A percentile compares a stretch with the other conserved stretches of the same genome.
phyloP scores from a whole-genome alignment of 2,113 vertebrate species.

The Motacilla alba region DNA sequence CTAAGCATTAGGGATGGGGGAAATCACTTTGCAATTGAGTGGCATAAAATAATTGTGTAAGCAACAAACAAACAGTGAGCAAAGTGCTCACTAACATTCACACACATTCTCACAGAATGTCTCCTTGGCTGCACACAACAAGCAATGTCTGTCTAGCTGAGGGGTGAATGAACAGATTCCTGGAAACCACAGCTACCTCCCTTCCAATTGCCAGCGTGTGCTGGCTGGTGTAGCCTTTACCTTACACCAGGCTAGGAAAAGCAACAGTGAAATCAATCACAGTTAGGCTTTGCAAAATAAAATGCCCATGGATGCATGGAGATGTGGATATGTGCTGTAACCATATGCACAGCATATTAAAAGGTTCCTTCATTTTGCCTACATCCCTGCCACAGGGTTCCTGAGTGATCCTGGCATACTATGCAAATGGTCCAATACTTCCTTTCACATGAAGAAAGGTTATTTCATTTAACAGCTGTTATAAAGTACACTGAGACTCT shows the following conservation, averaged over 20 bases:
- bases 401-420: not conserved
- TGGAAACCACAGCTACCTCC: not conserved
- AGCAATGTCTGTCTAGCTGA: not conserved
- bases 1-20: not conserved
- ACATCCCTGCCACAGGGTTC: not conserved
- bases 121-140: not conserved
- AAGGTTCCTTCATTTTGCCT: not conserved
- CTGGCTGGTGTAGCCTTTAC: not conserved
- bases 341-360: rapidly evolving
- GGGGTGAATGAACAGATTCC: not conserved
- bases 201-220: rapidly evolving
- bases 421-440: not conserved
- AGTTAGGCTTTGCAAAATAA: not conserved
- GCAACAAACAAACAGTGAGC: not conserved
- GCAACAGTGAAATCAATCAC: not conserved
- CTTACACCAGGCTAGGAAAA: not conserved
- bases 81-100: not conserved
- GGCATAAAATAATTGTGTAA: not conserved
- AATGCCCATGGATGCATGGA: not conserved
- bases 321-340: not conserved
- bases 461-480: not conserved
- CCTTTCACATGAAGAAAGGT: not conserved
- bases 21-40: not conserved
- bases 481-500: not conserved
- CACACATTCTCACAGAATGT: not conserved